A percentile compares a stretch with the other conserved stretches of the same genome.
These are phyloP conservation scores for Charaxes varanes DNA, from an alignment of 1,140 invertebrate genomes.

Conservation along the genomic window DNA sequence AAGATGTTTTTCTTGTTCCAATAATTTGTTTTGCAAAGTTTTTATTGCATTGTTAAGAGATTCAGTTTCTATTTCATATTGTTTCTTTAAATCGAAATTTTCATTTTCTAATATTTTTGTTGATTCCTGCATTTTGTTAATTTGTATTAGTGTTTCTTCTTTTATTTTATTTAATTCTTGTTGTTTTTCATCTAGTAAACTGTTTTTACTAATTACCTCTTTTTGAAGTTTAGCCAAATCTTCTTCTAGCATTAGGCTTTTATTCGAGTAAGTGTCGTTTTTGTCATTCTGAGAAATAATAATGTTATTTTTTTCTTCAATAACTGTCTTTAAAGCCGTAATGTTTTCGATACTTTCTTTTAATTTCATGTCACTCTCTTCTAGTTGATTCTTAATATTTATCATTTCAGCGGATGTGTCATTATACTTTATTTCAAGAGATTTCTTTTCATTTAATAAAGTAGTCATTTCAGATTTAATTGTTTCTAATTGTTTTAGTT, in stretches of 20 bases:
- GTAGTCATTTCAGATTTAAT: slow-evolving; percentile 47
- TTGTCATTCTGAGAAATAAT: slow-evolving; percentile 69
- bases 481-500: slow-evolving; percentile 46
- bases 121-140: slow-evolving; percentile 36
- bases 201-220: slow-evolving; percentile 37
- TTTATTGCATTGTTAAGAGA: slow-evolving; percentile 70
- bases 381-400: slow-evolving; percentile 55
- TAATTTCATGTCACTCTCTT: slow-evolving; percentile 29
- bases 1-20: slow-evolving; percentile 67
- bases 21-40: slow-evolving; percentile 70
- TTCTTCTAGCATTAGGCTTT: slow-evolving; percentile 39
- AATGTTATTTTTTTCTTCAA: slow-evolving; percentile 60
- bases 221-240: slow-evolving; percentile 43
- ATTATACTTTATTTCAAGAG: slow-evolving; percentile 45
- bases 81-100: slow-evolving; percentile 47
- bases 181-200: slow-evolving; percentile 40
- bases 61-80: slow-evolving; percentile 47
- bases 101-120: slow-evolving; percentile 41
- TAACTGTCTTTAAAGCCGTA: slow-evolving; percentile 35
- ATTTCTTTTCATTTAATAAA: slow-evolving; percentile 44
- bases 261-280: slow-evolving; percentile 55
- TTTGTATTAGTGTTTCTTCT: slow-evolving; percentile 37
- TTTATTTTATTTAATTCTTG: slow-evolving; percentile 34
- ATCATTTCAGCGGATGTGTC: slow-evolving; percentile 56
- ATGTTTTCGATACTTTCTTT: slow-evolving; percentile 35